A percentile compares a stretch with the other conserved stretches of the same genome.
Evolutionary conservation across 2,113 vertebrate genomes (phyloP).

Genomic region (Cryptomyrus ogoouensis): DNA sequence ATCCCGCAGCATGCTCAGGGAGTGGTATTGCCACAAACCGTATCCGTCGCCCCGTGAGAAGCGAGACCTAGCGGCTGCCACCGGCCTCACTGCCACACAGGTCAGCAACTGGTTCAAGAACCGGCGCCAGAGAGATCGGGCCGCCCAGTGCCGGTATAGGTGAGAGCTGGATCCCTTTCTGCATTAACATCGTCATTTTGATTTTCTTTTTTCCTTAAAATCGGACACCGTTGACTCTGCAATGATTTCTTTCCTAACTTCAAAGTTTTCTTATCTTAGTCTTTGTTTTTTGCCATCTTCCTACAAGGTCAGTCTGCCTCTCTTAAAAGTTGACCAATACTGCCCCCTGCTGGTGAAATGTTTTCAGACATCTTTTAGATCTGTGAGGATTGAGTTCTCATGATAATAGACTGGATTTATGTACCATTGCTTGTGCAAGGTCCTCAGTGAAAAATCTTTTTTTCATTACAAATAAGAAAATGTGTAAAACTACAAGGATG

Average conservation of each 20-base stretch:
- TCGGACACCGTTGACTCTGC: not conserved
- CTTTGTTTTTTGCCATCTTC: not conserved
- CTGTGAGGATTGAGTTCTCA: not conserved
- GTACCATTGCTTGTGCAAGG: not conserved
- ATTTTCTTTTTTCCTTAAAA: not conserved
- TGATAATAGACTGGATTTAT: not conserved
- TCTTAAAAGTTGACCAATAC: not conserved
- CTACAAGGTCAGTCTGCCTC: not conserved
- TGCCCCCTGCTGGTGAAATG: slow-evolving; percentile 23
- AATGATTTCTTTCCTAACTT: slow-evolving; percentile 15
- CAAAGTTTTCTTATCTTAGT: not conserved
- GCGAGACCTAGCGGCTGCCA: slow-evolving; percentile 44
- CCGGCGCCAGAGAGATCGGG: slow-evolving; percentile 47
- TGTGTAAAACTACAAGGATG: not conserved
- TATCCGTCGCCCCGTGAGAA: slow-evolving; percentile 60
- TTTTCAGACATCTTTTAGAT: not conserved
- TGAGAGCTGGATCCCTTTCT: not conserved
- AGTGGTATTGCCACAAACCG: slow-evolving; percentile 50
- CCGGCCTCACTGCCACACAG: slow-evolving; percentile 48
- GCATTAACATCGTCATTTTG: too few relatives aligned
- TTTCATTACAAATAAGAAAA: not conserved
- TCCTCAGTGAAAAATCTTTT: not conserved
- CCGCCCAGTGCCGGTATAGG: slow-evolving; percentile 36
- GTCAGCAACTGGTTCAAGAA: slow-evolving; percentile 59
- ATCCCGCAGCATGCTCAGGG: slow-evolving; percentile 47